Evolutionary conservation across 2,797 vertebrate species (phyloP), one percentile per base, ranked within the genome.

Genomic region (Argyrosomus regius): DNA sequence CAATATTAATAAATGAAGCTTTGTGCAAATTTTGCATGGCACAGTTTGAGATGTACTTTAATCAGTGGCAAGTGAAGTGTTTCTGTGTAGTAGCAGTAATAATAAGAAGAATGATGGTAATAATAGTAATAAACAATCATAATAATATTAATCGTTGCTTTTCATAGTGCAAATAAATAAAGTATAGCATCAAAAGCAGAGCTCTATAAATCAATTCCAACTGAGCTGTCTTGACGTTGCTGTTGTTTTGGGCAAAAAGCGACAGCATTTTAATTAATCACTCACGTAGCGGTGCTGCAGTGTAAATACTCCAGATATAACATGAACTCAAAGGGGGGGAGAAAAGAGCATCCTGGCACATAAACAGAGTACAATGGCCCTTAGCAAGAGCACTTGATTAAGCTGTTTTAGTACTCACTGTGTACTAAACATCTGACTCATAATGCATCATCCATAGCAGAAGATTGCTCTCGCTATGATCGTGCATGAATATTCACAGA

Each of bases 261-360:
- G 68, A 83, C 84, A 89, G 73, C 75, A n/a, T 75, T 89, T 91
- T 86, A 93, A 94, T 94, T 92, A 91, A 92, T 92, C 87, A 90
- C 90, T 92, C 82, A 22, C 79, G 75, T 79, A 82, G 80, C 65
- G 28, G 77, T 73, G 75, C 78, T 81, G 80, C 84, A 79, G 88
- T 85, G 83, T 91, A 92, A 93, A 93, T 93, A 89, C 87, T 92
- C 76, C 60, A 86, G 91, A 93, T 93, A 93, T 93, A 91, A 85
- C 86, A 77, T 72, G 61, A 85, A 87, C 70, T 86, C 71, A 58
- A 80, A 72, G 48, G 77, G 64, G 18, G 64, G 12, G 6, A 6
- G 39, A 69, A 9, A 72, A 9, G 84, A 70, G 81, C 77, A 83
- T 73, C 74, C 76, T 72, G 78, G 49, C 82, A 89, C 78, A 86